Evolutionary conservation across 2,797 vertebrate species (phyloP).

Genomic region (Gallirallus australis): DNA sequence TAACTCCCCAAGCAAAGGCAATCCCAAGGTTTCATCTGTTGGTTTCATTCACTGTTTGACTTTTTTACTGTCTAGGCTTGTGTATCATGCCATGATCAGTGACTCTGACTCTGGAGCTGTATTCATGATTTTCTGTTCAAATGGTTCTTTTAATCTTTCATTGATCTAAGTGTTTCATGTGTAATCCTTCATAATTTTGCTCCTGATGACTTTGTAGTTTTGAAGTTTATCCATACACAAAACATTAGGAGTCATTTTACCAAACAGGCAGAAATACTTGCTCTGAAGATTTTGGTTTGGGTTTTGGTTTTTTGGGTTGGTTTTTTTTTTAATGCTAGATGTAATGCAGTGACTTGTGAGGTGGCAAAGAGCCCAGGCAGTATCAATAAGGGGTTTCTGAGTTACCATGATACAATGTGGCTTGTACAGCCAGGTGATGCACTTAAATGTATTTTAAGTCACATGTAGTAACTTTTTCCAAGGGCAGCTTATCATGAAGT

Average conservation of each 20-base stretch:
- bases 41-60: not conserved
- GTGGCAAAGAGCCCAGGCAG: not conserved
- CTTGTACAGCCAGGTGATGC: not conserved
- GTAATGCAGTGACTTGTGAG: not conserved
- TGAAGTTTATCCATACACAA: not conserved
- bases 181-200: not conserved
- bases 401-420: not conserved
- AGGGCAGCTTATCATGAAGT: not conserved
- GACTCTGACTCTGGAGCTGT: not conserved
- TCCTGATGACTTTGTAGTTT: not conserved
- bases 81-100: not conserved
- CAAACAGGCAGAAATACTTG: not conserved
- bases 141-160: not conserved
- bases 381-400: not conserved
- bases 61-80: not conserved
- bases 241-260: not conserved
- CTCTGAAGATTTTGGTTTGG: not conserved
- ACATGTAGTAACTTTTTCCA: not conserved
- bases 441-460: not conserved
- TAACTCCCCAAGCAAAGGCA: not conserved
- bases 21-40: not conserved
- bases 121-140: not conserved
- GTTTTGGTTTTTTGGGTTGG: not conserved
- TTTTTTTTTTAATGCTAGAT: not conserved
- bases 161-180: not conserved